Base-by-base conservation (phyloP, 92 coral and sea anemone species). In the Porites cylindrica region DNA sequence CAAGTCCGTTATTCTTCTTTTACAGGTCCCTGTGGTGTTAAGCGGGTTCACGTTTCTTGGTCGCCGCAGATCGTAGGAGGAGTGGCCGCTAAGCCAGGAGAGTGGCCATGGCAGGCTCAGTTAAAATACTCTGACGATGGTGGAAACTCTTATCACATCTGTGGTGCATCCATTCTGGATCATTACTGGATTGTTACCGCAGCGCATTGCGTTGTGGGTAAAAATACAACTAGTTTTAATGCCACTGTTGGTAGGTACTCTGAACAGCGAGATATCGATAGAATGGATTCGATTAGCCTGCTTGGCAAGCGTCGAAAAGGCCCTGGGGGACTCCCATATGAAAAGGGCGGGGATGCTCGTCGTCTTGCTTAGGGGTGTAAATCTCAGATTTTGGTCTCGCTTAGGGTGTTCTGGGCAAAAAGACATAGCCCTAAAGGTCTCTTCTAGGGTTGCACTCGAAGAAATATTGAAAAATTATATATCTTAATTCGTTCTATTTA, bases 41-140 rank as follows among this genome's bases (percentile, higher is more conserved):
- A 88, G 67, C 87, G 88, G 3, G 67, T 90, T 4, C 66, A 88
- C 19, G 75, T 20, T 14, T 92, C 89, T 32, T 85, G 88, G 72
- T 88, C 91, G 59, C 83, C 94, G 1, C 95, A 94, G 80, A 92
- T 95, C 24, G 94, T 91, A 1, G 93, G 94, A 63, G 98, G 98
- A 61, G 78, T 82, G 29, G 68, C 90, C 17, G 88, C 98, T 63
- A 77, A 68, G 21, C 88, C 90, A n/a, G 98, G 98, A 21, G 92
- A 88, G 38, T 95, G 98, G 98, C 98, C 98, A n/a, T 95, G 98
- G 98, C 98, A 95, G 85, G 98, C 90, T 5, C 96, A 91, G 79
- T 68, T 95, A 13, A 94, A 93, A 43, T 88, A 89, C 77, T 62
- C 71, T 74, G 90, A 84, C 43, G 67, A 53, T 72, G 19, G 51